Conservation (phyloP, 2,888 invertebrate species). For the Lithophane ornitopus region DNA sequence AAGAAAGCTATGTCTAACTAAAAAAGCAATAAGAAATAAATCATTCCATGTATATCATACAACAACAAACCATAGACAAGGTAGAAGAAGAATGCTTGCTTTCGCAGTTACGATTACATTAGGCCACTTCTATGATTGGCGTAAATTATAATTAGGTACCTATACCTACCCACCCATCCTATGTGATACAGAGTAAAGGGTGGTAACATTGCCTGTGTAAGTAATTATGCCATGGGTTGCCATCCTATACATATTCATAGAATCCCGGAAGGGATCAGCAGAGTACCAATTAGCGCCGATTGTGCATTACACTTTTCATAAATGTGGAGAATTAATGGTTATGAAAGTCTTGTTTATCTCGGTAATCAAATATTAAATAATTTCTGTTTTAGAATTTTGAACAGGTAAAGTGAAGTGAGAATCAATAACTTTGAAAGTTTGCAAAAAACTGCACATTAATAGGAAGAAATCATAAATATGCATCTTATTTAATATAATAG, state of each 20-base stretch:
- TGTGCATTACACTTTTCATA: slow-evolving; percentile 33
- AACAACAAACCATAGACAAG: not conserved
- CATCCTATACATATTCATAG: slow-evolving; percentile 51
- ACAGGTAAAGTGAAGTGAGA: not conserved
- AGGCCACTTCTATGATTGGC: slow-evolving; percentile 5
- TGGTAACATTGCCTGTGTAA: slow-evolving; percentile 25
- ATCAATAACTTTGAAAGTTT: not conserved
- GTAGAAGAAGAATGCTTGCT: not conserved
- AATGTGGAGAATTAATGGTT: slow-evolving; percentile 24
- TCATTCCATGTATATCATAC: no score
- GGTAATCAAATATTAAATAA: not conserved
- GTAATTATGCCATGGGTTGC: slow-evolving; percentile 47
- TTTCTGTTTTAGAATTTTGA: not conserved
- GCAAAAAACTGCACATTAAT: not conserved
- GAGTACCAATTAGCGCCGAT: slow-evolving; percentile 55
- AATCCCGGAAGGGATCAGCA: slow-evolving; percentile 31
- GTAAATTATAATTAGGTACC: not conserved
- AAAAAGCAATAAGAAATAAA: no score
- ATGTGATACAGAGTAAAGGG: slow-evolving; percentile 14
- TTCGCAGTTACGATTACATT: not conserved
- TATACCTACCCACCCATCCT: not conserved
- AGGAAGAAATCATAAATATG: not conserved
- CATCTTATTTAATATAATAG: no score
- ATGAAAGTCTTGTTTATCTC: slow-evolving; percentile 6
- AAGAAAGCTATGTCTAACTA: no score